Evolutionary conservation across 2,888 invertebrate genomes (phyloP).

Genomic region (Drosophila anomelani): DNA sequence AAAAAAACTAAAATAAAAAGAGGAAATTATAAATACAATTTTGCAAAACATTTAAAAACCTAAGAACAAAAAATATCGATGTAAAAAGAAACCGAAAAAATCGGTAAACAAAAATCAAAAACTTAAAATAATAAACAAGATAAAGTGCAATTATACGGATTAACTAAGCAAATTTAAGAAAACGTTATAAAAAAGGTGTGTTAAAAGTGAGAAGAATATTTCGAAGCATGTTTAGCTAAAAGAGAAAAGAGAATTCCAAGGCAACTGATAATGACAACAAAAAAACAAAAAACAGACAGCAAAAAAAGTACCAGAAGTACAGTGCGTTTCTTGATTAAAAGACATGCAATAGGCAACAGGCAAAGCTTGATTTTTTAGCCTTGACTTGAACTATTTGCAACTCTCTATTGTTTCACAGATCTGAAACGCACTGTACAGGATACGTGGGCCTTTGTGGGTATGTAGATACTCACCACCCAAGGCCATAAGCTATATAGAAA

Average conservation of each 20-base stretch:
- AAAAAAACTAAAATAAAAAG: constrained; percentile 22
- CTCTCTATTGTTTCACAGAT: background rate
- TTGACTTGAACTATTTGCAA: background rate
- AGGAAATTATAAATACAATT: constrained; percentile 30
- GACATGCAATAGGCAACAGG: constrained; percentile 22
- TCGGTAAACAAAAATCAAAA: constrained; percentile 46
- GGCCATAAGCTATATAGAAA: constrained; percentile 5
- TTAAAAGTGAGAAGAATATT: constrained; percentile 59
- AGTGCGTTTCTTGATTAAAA: constrained; percentile 20
- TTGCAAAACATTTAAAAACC: constrained; percentile 24
- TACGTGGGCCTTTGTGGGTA: background rate
- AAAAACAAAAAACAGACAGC: constrained; percentile 40
- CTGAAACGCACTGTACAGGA: constrained; percentile 19
- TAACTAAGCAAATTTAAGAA: constrained; percentile 72
- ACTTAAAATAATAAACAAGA: constrained; percentile 48
- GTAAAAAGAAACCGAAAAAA: constrained; percentile 20
- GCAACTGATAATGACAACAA: constrained; percentile 49
- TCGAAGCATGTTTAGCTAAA: constrained; percentile 60
- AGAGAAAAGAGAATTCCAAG: constrained; percentile 53
- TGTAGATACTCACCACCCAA: background rate
- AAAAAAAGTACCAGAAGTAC: constrained; percentile 26
- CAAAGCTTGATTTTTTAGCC: background rate
- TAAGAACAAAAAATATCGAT: constrained; percentile 25
- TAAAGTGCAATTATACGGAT: constrained; percentile 80
- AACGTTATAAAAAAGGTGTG: constrained; percentile 47